Evolutionary conservation across 2,797 vertebrate species (phyloP).

Genomic region (Thripadectes ignobilis): DNA sequence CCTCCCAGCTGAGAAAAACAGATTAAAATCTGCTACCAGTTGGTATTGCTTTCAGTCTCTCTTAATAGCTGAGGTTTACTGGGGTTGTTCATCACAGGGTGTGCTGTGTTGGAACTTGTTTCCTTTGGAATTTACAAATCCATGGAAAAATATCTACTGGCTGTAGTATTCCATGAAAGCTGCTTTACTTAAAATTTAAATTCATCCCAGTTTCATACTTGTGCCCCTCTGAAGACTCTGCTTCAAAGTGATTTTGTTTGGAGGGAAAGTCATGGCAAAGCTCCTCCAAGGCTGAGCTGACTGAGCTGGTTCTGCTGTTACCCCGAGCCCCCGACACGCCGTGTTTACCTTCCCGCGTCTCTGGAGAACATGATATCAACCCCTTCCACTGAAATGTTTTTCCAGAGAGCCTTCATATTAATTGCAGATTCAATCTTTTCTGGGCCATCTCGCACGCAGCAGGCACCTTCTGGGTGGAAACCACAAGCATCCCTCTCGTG

Average conservation of each 20-base stretch:
- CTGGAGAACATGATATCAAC: slow-evolving; percentile 79
- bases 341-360: slow-evolving; percentile 84
- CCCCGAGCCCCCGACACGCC: background rate
- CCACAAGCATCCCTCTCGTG: slow-evolving; percentile 80
- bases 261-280: background rate
- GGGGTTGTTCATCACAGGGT: background rate
- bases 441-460: slow-evolving; percentile 79
- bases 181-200: background rate
- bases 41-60: slow-evolving; percentile 15
- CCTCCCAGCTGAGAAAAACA: slow-evolving; percentile 31
- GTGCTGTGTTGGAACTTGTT: slow-evolving; percentile 20
- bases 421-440: slow-evolving; percentile 81
- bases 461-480: slow-evolving; percentile 74
- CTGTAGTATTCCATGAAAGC: background rate
- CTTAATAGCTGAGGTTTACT: background rate
- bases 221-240: background rate
- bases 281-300: background rate
- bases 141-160: slow-evolving; percentile 4
- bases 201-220: background rate
- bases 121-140: slow-evolving; percentile 28
- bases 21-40: slow-evolving; percentile 45
- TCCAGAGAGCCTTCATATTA: slow-evolving; percentile 78
- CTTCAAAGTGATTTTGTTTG: background rate
- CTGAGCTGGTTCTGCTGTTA: background rate
- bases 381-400: slow-evolving; percentile 66